Conservation (phyloP, 2,113 vertebrate genomes). For the Seriola aureovittata region DNA sequence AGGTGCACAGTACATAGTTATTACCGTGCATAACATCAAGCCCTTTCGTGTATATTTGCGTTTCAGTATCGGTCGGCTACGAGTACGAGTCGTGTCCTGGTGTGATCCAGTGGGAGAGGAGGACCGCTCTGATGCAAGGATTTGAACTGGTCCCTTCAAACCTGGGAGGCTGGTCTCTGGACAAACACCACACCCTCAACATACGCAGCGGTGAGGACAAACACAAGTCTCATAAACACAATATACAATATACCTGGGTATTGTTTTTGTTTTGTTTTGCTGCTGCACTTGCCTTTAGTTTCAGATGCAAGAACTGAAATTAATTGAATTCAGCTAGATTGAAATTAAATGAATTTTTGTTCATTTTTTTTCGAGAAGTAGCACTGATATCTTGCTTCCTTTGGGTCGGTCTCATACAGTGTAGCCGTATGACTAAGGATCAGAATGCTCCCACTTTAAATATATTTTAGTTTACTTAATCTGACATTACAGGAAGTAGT, state of each 20-base stretch:
- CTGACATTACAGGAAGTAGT: not conserved
- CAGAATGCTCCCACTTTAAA: not conserved
- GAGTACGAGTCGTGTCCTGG: slow-evolving; percentile 96
- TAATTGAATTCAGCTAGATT: not conserved
- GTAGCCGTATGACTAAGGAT: slow-evolving; percentile 9
- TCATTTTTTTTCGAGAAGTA: not conserved
- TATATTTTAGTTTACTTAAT: not conserved
- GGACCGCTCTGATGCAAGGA: slow-evolving; percentile 93
- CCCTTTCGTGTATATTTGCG: slow-evolving; percentile 52
- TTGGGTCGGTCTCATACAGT: not conserved
- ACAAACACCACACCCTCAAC: slow-evolving; percentile 97
- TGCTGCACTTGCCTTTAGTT: not conserved
- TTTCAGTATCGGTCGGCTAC: slow-evolving; percentile 95
- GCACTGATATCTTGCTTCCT: not conserved
- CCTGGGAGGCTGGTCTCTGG: slow-evolving; percentile 96
- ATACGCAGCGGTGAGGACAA: slow-evolving; percentile 92
- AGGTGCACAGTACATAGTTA: not conserved
- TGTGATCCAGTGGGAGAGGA: slow-evolving; percentile 95
- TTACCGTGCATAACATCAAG: not conserved
- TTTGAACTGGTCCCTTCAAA: slow-evolving; percentile 97
- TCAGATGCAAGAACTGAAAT: not conserved
- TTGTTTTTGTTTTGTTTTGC: not conserved
- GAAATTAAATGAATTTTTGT: not conserved
- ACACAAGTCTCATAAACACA: not conserved
- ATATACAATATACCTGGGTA: too few relatives aligned